Percentiles rank a stretch among this genome's conserved stretches.
Conservation (phyloP, 2,888 invertebrate species). For the Leptinotarsa juncta region DNA sequence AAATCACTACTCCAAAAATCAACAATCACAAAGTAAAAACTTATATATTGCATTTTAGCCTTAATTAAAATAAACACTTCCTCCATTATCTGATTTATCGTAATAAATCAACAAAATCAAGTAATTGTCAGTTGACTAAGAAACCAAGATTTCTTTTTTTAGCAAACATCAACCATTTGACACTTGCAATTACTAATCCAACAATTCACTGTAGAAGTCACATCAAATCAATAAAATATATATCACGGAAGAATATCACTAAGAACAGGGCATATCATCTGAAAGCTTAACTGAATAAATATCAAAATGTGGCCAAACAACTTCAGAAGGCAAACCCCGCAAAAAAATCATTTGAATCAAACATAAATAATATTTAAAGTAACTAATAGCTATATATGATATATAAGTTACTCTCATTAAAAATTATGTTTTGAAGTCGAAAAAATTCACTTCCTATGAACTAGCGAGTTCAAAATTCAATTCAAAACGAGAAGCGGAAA, state of each 20-base stretch:
- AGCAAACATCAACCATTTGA: background rate
- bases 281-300: background rate
- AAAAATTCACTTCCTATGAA: slow-evolving; percentile 5
- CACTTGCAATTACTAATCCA: background rate
- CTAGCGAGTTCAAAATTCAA: background rate
- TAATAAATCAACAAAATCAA: background rate
- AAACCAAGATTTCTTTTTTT: background rate
- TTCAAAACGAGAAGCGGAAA: background rate
- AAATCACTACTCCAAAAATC: background rate
- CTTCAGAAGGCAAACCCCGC: background rate
- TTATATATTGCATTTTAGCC: slow-evolving; percentile 12
- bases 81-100: too few species aligned
- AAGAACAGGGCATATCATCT: slow-evolving; percentile 16
- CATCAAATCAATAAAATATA: slow-evolving; percentile 22
- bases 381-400: slow-evolving; percentile 13
- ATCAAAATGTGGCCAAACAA: background rate
- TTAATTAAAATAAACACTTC: background rate
- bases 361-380: slow-evolving; percentile 18
- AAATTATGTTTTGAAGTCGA: background rate
- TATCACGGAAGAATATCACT: slow-evolving; percentile 33
- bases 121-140: background rate
- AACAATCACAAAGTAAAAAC: slow-evolving; percentile 18
- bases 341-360: background rate
- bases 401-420: slow-evolving; percentile 3
- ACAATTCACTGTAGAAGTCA: background rate